phyloP scores from a whole-genome alignment of 2,888 invertebrate genomes.

The Melolontha melolontha region DNA sequence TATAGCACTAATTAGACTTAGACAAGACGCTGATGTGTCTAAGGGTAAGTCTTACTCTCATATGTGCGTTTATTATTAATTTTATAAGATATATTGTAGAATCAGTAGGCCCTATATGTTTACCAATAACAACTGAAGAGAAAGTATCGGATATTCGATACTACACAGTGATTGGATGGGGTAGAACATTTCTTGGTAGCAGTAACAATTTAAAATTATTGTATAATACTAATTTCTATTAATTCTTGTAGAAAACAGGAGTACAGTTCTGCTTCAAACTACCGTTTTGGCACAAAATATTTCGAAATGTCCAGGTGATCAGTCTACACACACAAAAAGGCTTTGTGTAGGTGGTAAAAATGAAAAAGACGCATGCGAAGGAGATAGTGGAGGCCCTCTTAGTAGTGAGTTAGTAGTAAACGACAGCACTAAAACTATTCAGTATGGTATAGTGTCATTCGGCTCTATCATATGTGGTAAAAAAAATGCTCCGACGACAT shows the following conservation, averaged over 20 bases:
- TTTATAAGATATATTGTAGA: neutral
- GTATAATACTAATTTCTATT: neutral
- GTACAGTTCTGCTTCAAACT: conserved; percentile 23
- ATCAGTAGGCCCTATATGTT: conserved; percentile 1
- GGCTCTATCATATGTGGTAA: conserved; percentile 66
- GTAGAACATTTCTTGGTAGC: neutral
- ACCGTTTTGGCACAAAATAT: conserved; percentile 3
- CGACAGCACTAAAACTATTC: conserved; percentile 5
- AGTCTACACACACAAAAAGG: conserved; percentile 61
- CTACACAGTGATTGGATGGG: conserved; percentile 23
- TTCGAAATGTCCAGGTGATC: neutral
- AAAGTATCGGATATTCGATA: neutral
- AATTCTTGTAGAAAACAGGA: conserved; percentile 12
- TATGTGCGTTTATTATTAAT: neutral
- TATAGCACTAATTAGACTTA: conserved; percentile 61
- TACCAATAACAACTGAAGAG: conserved; percentile 5
- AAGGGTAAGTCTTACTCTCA: conserved; percentile 48
- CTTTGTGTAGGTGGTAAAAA: conserved; percentile 78
- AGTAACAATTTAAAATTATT: neutral
- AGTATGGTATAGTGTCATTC: conserved; percentile 69
- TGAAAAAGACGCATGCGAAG: conserved; percentile 75
- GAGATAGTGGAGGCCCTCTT: conserved; percentile 70
- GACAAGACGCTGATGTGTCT: conserved; percentile 50
- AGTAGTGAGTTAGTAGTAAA: conserved; percentile 69
- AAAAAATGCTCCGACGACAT: conserved; percentile 73